Base-by-base conservation (phyloP, 2,797 vertebrate species). In the Ptychadena robeensis region DNA sequence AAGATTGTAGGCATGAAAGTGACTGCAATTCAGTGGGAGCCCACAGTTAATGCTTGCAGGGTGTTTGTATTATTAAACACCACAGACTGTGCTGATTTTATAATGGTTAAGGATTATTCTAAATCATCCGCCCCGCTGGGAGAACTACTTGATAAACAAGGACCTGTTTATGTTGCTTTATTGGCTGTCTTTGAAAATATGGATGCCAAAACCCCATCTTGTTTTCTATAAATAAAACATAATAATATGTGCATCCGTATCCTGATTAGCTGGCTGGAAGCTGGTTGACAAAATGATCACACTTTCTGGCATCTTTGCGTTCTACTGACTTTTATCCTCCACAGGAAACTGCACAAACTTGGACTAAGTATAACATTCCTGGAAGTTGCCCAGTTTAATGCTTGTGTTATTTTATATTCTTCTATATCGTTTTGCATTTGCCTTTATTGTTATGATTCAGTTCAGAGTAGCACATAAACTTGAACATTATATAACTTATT, bases 391-490 rank as follows among this genome's bases (percentile, higher is more conserved):
- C n/a, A 86, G 8, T 83, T 81, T 83, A 79, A 79, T 11, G 0
- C 70, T 80, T 75, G 6, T 64, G 12, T 22, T 68, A 83, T 83
- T 87, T 87, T 88, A 73, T 87, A 69, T 82, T 59, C 15, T 87
- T 25, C 9, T 79, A n/a, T 83, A 44, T 66, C 68, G 2, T 84
- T 65, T 87, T 86, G 64, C 14, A 81, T 90, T 82, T 86, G 82
- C 38, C n/a, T 73, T 87, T 89, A 80, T 85, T 90, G 85, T 86
- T 86, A 32, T 83, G 0, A 77, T 71, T 85, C 87, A 3, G 40
- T 38, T 86, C 68, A 61, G 40, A 65, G 0, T 59, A 82, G 86
- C 34, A 77, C 27, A 53, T 88, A 87, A 82, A 87, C 82, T 25
- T 59, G 87, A 81, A 63, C 89, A 86, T 87, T 70, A 66, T 79